Base-by-base conservation (phyloP, 37 sponge, comb jelly and placozoan species). In the Crambe crambe region DNA sequence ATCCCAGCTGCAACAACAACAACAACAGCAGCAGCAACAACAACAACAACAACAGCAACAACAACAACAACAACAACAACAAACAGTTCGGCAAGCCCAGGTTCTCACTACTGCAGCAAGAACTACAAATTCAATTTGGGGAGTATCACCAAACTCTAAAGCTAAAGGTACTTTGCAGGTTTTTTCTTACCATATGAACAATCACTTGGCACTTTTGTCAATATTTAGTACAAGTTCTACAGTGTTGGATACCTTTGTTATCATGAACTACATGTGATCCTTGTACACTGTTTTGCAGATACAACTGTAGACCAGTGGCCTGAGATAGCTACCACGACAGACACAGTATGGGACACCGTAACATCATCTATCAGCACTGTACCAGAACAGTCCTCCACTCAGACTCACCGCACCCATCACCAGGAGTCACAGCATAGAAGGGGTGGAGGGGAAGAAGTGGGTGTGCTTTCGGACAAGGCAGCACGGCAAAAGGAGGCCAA, bases 291-390 rank as follows among this genome's bases (percentile, higher is more conserved):
- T 27, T 21, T 23, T 61, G 15, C 25, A 61, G 63, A 61, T 27
- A 8, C 41, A 22, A 12, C 25, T 70, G 70, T 42, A 39, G 78
- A 77, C 36, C 85, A 84, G 72, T 86, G 86, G 86, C 86, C 80
- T 36, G 86, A 86, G 26, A 65, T 86, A 37, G 30, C 70, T 9
- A 51, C 35, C 1, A 68, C 3, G 23, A 47, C n/a, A n/a, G n/a
- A 56, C 9, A 25, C 42, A 22, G 38, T 58, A 18, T 83, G 77
- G 84, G 77, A 83, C 20, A 57, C 42, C 3, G 5, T 61, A 17
- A n/a, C 69, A 0, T 47, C 27, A 29, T 38, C 77, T 2, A 15
- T 9, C 56, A 31, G 22, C 37, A 29, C 69, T 41, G 31, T 15
- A 65, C 21, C 67, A 56, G 47, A 61, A 5, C 63, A 23, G 15